These are phyloP conservation scores for Pelvicachromis taeniatus DNA, from an alignment of 2,113 vertebrate species.

Conservation along the genomic window DNA sequence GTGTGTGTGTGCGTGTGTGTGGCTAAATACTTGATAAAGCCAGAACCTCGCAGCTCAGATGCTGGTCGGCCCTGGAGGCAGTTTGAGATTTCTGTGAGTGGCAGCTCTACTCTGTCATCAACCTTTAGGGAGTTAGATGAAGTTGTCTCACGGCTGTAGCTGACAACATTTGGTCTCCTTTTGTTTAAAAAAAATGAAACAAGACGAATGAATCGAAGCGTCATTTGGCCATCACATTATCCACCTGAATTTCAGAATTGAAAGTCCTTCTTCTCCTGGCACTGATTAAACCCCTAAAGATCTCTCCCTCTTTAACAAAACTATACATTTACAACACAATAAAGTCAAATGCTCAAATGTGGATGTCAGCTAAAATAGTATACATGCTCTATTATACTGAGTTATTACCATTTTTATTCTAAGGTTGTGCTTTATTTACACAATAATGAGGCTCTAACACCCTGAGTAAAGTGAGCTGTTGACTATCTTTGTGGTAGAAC, in stretches of 20 bases:
- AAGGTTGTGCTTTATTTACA: neutral
- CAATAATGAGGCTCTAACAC: neutral
- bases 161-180: neutral
- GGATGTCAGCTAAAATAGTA: neutral
- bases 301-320: neutral
- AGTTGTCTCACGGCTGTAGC: conserved; percentile 5
- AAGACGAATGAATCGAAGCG: neutral
- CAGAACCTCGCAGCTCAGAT: conserved; percentile 17
- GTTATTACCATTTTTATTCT: neutral
- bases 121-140: conserved; percentile 36
- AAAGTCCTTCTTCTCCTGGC: neutral
- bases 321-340: neutral
- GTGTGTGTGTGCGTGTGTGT: neutral
- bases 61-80: conserved; percentile 5
- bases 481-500: neutral
- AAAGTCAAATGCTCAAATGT: neutral
- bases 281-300: neutral
- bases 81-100: conserved; percentile 42
- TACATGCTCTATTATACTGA: neutral
- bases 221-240: neutral
- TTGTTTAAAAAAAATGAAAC: neutral
- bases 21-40: conserved; percentile 50
- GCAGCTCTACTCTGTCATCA: conserved; percentile 30
- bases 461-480: neutral
- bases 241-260: neutral